Evolutionary conservation across 2,888 invertebrate genomes (phyloP).

Genomic region (Eristalis pertinax): DNA sequence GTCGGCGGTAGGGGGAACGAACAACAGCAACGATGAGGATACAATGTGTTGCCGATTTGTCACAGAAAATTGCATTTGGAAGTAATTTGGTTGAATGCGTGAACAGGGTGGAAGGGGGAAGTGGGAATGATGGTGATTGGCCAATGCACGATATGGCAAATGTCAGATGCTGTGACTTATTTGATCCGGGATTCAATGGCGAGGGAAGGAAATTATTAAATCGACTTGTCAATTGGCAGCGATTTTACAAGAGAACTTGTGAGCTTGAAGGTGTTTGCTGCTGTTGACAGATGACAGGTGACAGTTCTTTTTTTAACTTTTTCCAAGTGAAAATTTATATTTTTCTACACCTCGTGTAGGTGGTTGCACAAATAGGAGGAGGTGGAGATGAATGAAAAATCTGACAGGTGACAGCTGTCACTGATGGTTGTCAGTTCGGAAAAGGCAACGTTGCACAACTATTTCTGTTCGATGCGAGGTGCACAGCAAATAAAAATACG

Average conservation of each 20-base stretch:
- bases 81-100: constrained; percentile 42
- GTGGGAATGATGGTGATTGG: constrained; percentile 10
- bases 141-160: constrained; percentile 17
- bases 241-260: neutral
- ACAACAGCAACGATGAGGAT: constrained; percentile 40
- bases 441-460: too few species aligned
- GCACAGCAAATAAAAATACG: too few species aligned
- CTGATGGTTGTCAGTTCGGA: too few species aligned
- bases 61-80: constrained; percentile 71
- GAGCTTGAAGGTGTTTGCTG: neutral
- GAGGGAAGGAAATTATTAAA: constrained; percentile 2
- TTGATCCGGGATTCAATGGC: neutral
- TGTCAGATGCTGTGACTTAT: constrained; percentile 2
- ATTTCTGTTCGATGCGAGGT: too few species aligned
- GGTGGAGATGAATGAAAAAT: too few species aligned
- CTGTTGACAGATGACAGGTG: neutral
- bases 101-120: constrained; percentile 38
- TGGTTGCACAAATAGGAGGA: too few species aligned
- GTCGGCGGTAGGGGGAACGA: constrained; percentile 4
- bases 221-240: neutral
- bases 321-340: too few species aligned
- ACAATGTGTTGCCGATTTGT: constrained; percentile 70
- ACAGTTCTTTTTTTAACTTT: neutral
- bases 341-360: too few species aligned
- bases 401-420: too few species aligned